Evolutionary conservation across 2,113 vertebrate species (phyloP).

Genomic region (Pseudopipra pipra): DNA sequence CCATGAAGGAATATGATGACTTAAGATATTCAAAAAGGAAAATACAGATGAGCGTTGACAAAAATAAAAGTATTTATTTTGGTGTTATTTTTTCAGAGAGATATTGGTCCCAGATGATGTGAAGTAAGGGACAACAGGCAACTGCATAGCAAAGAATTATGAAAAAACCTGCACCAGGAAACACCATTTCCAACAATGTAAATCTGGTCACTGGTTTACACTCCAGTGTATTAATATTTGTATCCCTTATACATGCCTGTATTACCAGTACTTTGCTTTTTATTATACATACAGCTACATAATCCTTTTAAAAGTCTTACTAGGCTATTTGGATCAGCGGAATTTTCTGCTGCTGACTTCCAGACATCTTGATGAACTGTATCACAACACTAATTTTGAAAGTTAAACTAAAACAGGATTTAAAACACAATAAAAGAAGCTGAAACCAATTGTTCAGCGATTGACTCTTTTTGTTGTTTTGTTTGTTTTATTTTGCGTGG

Average conservation of each 20-base stretch:
- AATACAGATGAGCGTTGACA: background rate
- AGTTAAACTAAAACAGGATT: background rate
- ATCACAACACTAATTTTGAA: background rate
- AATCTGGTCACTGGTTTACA: background rate
- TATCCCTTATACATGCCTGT: background rate
- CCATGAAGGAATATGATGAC: background rate
- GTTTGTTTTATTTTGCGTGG: too few species aligned
- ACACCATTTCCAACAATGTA: background rate
- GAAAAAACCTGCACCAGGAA: background rate
- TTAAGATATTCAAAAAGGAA: background rate
- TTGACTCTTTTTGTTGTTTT: rapidly evolving
- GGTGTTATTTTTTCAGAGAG: background rate
- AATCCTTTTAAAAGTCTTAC: background rate
- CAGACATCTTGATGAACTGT: background rate
- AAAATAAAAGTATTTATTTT: background rate
- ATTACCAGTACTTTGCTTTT: background rate
- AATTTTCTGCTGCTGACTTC: background rate
- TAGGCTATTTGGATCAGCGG: background rate
- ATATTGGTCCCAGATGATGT: background rate
- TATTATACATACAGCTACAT: background rate
- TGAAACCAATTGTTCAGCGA: background rate
- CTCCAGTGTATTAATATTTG: background rate
- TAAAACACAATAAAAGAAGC: background rate
- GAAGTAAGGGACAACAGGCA: background rate
- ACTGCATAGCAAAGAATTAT: background rate